Evolutionary conservation across 2,797 vertebrate genomes (phyloP).

Genomic region (Sebastes matsubarae): DNA sequence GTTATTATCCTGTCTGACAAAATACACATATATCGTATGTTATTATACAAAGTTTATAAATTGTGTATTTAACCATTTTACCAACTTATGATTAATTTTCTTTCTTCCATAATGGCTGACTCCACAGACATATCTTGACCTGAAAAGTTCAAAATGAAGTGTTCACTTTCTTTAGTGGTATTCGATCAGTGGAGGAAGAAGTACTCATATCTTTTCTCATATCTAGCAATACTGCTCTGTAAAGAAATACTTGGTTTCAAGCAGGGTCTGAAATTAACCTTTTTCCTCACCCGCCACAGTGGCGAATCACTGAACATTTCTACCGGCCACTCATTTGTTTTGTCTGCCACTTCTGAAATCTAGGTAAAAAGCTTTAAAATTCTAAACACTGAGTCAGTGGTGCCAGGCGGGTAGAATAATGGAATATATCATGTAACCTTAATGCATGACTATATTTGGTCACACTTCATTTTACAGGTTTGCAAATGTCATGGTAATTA

Average conservation of each 20-base stretch:
- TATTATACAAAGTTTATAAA: not conserved
- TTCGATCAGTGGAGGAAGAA: not conserved
- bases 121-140: not conserved
- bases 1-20: not conserved
- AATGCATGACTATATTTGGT: no score
- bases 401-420: no score
- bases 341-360: no score
- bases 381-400: no score
- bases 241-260: not conserved
- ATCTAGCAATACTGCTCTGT: not conserved
- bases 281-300: no score
- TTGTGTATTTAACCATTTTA: not conserved
- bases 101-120: no score
- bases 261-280: no score
- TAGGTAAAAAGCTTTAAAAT: no score
- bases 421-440: no score
- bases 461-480: no score
- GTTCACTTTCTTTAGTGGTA: not conserved
- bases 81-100: not conserved
- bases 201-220: not conserved
- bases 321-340: rapidly evolving
- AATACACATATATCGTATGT: not conserved
- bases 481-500: no score
- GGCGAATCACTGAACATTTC: no score
- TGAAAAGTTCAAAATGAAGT: not conserved